Evolutionary conservation across 2,888 invertebrate genomes (phyloP).

Genomic region (Podabrus alpinus): DNA sequence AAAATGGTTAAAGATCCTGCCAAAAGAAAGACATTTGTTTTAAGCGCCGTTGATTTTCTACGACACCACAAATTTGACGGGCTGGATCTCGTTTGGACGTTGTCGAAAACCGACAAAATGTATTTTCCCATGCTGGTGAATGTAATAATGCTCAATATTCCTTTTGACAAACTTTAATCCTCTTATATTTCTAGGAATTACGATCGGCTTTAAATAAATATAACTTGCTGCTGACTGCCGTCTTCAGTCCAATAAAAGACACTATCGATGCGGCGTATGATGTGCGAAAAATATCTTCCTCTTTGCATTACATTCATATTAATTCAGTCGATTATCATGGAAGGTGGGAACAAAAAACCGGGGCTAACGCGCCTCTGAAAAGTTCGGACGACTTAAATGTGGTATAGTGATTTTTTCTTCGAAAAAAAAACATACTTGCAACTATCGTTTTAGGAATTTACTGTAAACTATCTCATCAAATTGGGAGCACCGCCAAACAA

Average conservation of each 20-base stretch:
- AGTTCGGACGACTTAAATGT: constrained; percentile 68
- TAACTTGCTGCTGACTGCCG: constrained; percentile 76
- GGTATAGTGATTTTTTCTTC: constrained; percentile 54
- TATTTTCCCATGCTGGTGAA: constrained; percentile 78
- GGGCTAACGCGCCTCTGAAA: constrained; percentile 77
- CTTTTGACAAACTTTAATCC: too few species aligned
- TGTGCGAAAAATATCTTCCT: constrained; percentile 68
- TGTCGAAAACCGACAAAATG: constrained; percentile 76
- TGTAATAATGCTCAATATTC: too few species aligned
- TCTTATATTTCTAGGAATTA: constrained; percentile 65
- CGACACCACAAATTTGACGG: constrained; percentile 74
- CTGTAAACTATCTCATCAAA: constrained; percentile 75
- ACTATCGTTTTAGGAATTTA: constrained; percentile 64
- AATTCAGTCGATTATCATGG: constrained; percentile 93
- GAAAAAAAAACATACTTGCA: too few species aligned
- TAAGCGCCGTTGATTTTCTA: constrained; percentile 63
- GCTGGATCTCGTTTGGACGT: constrained; percentile 84
- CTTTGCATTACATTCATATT: constrained; percentile 75
- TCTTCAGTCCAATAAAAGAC: constrained; percentile 76
- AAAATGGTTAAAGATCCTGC: constrained; percentile 61
- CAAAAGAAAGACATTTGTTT: constrained; percentile 68
- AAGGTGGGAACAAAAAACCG: constrained; percentile 75
- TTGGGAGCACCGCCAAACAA: constrained; percentile 77
- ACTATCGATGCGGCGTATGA: constrained; percentile 81
- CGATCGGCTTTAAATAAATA: constrained; percentile 70